Evolutionary conservation across 2,797 vertebrate genomes (phyloP).

Genomic region (Siniperca undulata): DNA sequence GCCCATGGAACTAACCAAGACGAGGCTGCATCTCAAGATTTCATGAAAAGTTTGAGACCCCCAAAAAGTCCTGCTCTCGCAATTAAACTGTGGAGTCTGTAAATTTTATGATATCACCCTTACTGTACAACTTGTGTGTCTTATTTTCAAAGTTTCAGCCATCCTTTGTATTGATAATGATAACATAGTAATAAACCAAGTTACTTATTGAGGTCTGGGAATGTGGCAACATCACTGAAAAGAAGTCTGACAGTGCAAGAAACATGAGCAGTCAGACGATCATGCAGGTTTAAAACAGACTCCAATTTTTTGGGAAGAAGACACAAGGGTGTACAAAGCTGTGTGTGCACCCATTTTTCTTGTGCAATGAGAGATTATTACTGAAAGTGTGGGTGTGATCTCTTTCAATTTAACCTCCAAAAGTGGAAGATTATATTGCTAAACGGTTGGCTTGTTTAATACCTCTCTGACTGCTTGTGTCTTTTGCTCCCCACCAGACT

Average conservation of each 20-base stretch:
- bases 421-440: not conserved
- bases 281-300: not conserved
- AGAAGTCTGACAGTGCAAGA: not conserved
- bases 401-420: not conserved
- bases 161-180: not conserved
- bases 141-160: too few relatives aligned
- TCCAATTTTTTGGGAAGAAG: not conserved
- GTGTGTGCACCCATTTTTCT: not conserved
- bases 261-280: not conserved
- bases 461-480: not conserved
- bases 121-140: not conserved
- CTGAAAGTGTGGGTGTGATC: not conserved
- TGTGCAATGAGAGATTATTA: not conserved
- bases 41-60: conserved; percentile 47
- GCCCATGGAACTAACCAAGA: conserved; percentile 46
- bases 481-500: not conserved
- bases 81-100: too few relatives aligned
- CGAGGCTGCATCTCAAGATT: conserved; percentile 58
- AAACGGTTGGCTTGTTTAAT: not conserved
- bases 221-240: not conserved
- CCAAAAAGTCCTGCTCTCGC: conserved; percentile 6
- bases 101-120: too few relatives aligned
- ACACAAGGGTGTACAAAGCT: not conserved
- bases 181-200: not conserved
- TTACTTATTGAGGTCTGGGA: not conserved